phyloP scores from a whole-genome alignment of 2,888 invertebrate species.

The Dilophus febrilis region DNA sequence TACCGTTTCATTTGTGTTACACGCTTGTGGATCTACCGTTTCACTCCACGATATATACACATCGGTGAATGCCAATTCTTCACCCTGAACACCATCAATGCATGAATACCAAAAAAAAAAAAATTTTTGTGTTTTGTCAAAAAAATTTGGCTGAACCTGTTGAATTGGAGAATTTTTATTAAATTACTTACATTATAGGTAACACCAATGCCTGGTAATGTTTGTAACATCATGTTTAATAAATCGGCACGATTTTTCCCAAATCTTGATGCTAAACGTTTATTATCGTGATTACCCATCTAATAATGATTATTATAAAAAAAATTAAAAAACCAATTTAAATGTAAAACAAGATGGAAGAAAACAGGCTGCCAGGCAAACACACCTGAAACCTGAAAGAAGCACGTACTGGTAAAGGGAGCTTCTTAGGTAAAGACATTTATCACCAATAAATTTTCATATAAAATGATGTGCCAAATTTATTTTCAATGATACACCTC shows the following conservation, averaged over 20 bases:
- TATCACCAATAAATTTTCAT: too few species aligned
- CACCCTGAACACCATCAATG: constrained; percentile 36
- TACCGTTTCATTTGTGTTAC: constrained; percentile 31
- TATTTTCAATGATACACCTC: too few species aligned
- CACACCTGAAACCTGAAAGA: too few species aligned
- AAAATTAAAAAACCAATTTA: neutral
- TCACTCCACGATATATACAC: constrained; percentile 40
- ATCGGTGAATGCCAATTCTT: constrained; percentile 57
- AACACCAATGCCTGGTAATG: constrained; percentile 40
- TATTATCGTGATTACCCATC: constrained; percentile 35
- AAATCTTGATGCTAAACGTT: constrained; percentile 29
- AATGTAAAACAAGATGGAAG: too few species aligned
- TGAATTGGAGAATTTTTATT: neutral
- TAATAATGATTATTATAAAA: too few species aligned
- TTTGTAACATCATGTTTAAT: constrained; percentile 36
- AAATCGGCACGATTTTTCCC: constrained; percentile 33
- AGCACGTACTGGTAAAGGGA: too few species aligned
- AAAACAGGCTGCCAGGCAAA: too few species aligned
- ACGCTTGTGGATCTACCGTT: constrained; percentile 40
- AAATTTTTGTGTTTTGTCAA: constrained; percentile 4
- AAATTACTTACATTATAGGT: constrained; percentile 32
- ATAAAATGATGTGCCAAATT: too few species aligned
- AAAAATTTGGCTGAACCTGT: too few species aligned
- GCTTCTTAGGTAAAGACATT: too few species aligned
- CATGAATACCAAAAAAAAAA: constrained; percentile 10